Evolutionary conservation across 2,113 vertebrate species (phyloP).

Genomic region (Pagrus major): DNA sequence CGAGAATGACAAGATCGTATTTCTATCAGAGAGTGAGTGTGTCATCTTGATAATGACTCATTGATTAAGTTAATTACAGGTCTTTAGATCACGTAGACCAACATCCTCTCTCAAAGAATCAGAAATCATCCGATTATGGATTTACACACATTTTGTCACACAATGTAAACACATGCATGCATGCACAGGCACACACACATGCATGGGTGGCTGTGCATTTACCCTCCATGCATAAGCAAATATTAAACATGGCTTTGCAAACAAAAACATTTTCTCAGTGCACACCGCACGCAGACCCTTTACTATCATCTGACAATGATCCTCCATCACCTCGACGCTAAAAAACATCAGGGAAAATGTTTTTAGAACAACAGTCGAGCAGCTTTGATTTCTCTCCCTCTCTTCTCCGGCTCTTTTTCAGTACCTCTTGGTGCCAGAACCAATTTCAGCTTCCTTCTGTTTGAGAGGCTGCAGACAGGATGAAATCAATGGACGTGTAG

Average conservation of each 20-base stretch:
- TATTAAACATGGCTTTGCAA: conserved; percentile 18
- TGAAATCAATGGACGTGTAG: conserved; percentile 52
- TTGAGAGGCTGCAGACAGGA: conserved; percentile 41
- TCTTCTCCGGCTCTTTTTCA: conserved; percentile 20
- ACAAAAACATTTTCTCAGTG: conserved; percentile 36
- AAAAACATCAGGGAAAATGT: conserved; percentile 31
- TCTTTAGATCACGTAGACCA: conserved; percentile 23
- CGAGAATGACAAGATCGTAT: background rate
- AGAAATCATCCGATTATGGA: conserved; percentile 34
- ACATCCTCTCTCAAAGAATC: conserved; percentile 18
- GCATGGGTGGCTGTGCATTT: conserved; percentile 48
- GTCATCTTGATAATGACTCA: conserved; percentile 19
- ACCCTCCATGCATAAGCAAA: conserved; percentile 18
- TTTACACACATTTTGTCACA: conserved; percentile 49
- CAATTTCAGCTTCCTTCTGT: conserved; percentile 61
- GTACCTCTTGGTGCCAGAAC: conserved; percentile 51
- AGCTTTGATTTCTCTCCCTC: conserved; percentile 20
- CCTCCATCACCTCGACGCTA: background rate
- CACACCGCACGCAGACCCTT: conserved; percentile 13
- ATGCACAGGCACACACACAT: conserved; percentile 29
- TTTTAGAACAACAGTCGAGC: conserved; percentile 25
- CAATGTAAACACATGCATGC: conserved; percentile 49
- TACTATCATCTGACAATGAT: conserved; percentile 29
- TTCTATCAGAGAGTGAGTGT: background rate
- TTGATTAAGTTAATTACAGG: conserved; percentile 20